A percentile compares a stretch with the other conserved stretches of the same genome.
Evolutionary conservation across 2,797 vertebrate genomes (phyloP).

Genomic region (Eupleurogrammus muticus): DNA sequence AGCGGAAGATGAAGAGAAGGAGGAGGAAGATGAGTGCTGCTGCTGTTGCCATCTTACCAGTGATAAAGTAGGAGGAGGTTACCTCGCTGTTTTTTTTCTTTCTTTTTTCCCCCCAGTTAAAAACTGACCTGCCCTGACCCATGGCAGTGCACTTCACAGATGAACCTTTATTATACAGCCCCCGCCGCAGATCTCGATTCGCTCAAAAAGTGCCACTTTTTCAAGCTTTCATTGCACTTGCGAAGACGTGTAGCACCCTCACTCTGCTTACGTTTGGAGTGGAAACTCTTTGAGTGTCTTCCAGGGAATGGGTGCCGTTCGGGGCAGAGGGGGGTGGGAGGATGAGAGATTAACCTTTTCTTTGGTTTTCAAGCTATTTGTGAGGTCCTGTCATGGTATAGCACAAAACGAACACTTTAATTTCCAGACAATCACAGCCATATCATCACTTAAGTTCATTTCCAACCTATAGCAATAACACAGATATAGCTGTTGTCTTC

Average conservation of each 20-base stretch:
- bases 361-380: constrained; percentile 38
- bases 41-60: constrained; percentile 54
- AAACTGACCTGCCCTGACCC: constrained; percentile 38
- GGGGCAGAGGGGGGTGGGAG: not conserved
- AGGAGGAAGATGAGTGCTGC: constrained; percentile 52
- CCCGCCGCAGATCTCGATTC: constrained; percentile 28
- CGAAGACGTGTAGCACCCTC: constrained; percentile 20
- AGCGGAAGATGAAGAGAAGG: constrained; percentile 20
- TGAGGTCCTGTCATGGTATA: constrained; percentile 10
- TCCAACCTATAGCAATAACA: constrained; percentile 39
- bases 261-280: constrained; percentile 34
- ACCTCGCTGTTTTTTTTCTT: constrained; percentile 44
- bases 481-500: constrained; percentile 44
- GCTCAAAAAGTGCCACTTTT: constrained; percentile 28
- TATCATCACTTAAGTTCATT: constrained; percentile 36
- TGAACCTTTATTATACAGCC: constrained; percentile 13
- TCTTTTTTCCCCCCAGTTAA: constrained; percentile 15
- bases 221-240: constrained; percentile 35
- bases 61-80: constrained; percentile 42
- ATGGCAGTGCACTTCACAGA: not conserved
- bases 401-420: constrained; percentile 37
- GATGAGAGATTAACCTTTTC: constrained; percentile 11
- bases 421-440: constrained; percentile 76
- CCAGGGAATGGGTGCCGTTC: constrained; percentile 21
- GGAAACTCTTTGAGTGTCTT: constrained; percentile 20